phyloP scores from a whole-genome alignment of 2,888 invertebrate genomes.

The Acleris emargana region DNA sequence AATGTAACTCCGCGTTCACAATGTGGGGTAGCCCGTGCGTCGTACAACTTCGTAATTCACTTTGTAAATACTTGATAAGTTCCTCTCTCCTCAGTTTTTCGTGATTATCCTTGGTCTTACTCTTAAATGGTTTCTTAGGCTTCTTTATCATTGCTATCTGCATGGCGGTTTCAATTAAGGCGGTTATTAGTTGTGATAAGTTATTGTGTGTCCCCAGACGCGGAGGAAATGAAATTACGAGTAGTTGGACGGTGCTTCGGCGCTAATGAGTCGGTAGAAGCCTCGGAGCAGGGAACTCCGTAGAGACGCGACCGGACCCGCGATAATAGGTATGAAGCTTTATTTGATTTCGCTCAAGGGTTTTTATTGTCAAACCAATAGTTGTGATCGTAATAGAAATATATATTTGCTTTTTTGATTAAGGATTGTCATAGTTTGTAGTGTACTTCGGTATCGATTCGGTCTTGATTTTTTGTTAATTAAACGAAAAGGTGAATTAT shows the following conservation, averaged over 20 bases:
- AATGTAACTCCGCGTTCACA: constrained; percentile 62
- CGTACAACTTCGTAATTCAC: constrained; percentile 61
- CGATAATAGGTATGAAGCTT: constrained; percentile 25
- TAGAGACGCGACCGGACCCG: constrained; percentile 21
- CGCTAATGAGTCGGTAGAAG: constrained; percentile 34
- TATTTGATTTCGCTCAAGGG: constrained; percentile 8
- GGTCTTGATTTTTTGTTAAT: no score
- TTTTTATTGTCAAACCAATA: background rate
- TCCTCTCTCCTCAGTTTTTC: constrained; percentile 53
- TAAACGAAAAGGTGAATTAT: no score
- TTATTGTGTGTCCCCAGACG: constrained; percentile 32
- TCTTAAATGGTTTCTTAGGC: constrained; percentile 56
- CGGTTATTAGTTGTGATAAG: constrained; percentile 34
- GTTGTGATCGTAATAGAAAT: no score
- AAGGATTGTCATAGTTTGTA: no score
- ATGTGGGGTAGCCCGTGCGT: constrained; percentile 69
- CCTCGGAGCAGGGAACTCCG: constrained; percentile 25
- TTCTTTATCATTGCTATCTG: constrained; percentile 46
- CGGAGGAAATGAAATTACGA: constrained; percentile 34
- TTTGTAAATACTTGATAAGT: constrained; percentile 61
- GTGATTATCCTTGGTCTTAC: constrained; percentile 57
- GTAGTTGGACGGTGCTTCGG: constrained; percentile 34
- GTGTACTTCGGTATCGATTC: no score
- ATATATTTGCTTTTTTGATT: no score
- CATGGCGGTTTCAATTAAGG: constrained; percentile 30